Evolutionary conservation across 2,797 vertebrate genomes (phyloP), one percentile per base, ranked within the genome.

Genomic region (Lagocephalus sceleratus): DNA sequence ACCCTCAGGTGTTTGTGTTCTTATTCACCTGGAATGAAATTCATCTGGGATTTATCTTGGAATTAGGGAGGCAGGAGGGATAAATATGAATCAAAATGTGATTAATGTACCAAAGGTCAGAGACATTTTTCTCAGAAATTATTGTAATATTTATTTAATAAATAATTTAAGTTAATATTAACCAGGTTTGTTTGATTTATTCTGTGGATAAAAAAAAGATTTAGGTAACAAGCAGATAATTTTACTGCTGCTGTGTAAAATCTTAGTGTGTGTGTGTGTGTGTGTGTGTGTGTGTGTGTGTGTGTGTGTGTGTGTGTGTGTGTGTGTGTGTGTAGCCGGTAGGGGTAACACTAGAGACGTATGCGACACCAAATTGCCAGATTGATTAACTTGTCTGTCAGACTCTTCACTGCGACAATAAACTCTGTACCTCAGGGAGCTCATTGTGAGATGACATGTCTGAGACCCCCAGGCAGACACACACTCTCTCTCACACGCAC

Each of bases 331-430:
- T 15, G 16, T 7, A 22, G 35, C 10, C 15, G 19, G 1, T 2
- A 35, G 20, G 65, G 12, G 69, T 54, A 73, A 66, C 66, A 52
- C 73, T 69, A 69, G 75, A 78, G 79, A 73, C 22, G 74, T 32
- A 32, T 75, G 72, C 68, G 63, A 79, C 78, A 87, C 71, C 72
- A 88, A 89, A 90, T 86, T 87, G 85, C 81, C 78, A 82, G 83
- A 90, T 90, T 91, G 89, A 91, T 92, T 90, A 90, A 90, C 82
- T 87, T 88, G 79, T 87, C 84, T 82, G 85, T 86, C 84, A 87
- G 79, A 44, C 56, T 76, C 74, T 81, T 85, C 82, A 73, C 54
- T 63, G 69, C 77, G 82, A 90, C 89, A 90, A 90, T 89, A 87
- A 88, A 88, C 81, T 78, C 62, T 76, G 62, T 79, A 84, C 87